Evolutionary conservation across 2,797 vertebrate species (phyloP).

Genomic region (Glyptemys insculpta): DNA sequence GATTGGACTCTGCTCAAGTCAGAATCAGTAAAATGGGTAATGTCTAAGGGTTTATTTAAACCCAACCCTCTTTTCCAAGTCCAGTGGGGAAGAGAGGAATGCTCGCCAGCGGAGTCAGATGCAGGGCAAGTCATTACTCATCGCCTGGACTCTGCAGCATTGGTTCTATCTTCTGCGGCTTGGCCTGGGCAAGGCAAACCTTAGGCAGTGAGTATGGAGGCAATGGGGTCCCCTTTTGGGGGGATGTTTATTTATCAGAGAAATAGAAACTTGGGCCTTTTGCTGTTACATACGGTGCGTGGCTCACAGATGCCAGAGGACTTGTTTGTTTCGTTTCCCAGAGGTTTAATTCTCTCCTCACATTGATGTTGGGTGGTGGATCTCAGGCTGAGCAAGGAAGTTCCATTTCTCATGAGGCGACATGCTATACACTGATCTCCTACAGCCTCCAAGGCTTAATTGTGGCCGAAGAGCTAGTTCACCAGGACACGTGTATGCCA

Average conservation of each 20-base stretch:
- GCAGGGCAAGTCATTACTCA: rapidly evolving
- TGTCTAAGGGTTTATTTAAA: neutral
- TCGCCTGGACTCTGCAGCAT: rapidly evolving
- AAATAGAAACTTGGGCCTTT: neutral
- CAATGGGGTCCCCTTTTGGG: neutral
- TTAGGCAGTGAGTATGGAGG: neutral
- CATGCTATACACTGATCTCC: neutral
- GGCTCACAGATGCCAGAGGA: neutral
- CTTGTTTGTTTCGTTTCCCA: neutral
- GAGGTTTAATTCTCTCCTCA: neutral
- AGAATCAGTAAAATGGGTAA: conserved; percentile 40
- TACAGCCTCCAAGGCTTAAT: neutral
- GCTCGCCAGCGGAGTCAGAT: rapidly evolving
- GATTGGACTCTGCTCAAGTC: conserved; percentile 66
- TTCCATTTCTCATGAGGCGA: neutral
- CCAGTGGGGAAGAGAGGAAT: neutral
- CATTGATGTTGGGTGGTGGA: neutral
- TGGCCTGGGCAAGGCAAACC: rapidly evolving
- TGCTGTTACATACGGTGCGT: neutral
- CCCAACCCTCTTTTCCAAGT: neutral
- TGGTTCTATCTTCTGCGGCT: rapidly evolving
- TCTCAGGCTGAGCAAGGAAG: neutral
- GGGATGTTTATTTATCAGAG: neutral
- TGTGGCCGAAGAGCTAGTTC: neutral
- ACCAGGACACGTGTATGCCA: neutral